Base-by-base conservation (phyloP, 2,888 invertebrate genomes). In the Lithophane ornitopus region DNA sequence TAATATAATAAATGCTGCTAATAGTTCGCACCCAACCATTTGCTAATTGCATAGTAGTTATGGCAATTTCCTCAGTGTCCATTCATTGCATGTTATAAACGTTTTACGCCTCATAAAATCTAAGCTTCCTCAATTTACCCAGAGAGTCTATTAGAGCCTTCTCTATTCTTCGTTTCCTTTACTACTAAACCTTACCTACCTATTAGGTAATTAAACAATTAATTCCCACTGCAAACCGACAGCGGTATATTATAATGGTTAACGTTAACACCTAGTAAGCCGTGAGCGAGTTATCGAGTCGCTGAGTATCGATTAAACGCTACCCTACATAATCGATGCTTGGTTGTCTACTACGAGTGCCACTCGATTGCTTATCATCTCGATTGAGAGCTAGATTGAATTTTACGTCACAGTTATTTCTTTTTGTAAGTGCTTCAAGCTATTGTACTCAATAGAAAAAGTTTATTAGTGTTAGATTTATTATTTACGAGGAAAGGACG, bases 251-350 rank as follows among this genome's bases (percentile, higher is more conserved):
- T 58, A 39, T 12, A 52, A 28, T 39, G 28, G 52, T 28, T 22
- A 34, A 26, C 26, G 52, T 83, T 52, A 83, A 72, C 73, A 79
- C 84, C 28, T 71, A 22, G 58, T 59, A 69, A 49, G 41, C 67
- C 46, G 39, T 63, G 56, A 70, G 41, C 14, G 41, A 39, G 59
- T 34, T 76, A 62, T 69, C 72, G 58, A 70, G 62, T 66, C 62
- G 34, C 7, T 52, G 78, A 72, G 63, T 87, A 87, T 87, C 87
- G 87, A 88, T 87, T 87, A 76, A 79, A 82, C 73, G 67, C 74
- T 66, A 52, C 76, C 70, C 67, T 71, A 58, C 56, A 80, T 19
- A 81, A 82, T 84, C 80, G 73, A 86, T 84, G 69, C 70, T 61
- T 22, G 59, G n/a, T 16, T 14, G 19, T 3, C 46, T 52, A 58